Percentiles rank a stretch among this genome's conserved stretches.
Evolutionary conservation across 1,140 invertebrate species (phyloP).

Genomic region (Drosophila hydei): DNA sequence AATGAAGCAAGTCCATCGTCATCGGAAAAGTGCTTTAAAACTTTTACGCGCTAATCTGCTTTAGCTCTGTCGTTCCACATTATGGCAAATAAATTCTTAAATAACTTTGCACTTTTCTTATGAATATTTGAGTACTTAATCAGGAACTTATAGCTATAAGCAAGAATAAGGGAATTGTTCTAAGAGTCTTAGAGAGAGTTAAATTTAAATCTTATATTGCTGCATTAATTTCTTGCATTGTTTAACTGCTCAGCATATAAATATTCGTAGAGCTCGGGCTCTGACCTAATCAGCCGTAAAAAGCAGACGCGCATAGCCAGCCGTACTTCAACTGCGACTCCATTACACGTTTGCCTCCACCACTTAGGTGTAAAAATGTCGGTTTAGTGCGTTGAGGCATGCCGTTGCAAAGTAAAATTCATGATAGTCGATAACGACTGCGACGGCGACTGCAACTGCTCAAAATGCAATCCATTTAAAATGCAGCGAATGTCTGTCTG

Average conservation of each 20-base stretch:
- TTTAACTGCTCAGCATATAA: too few species aligned
- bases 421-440: slow-evolving; percentile 59
- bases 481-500: slow-evolving; percentile 28
- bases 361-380: slow-evolving; percentile 78
- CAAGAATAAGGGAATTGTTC: not conserved
- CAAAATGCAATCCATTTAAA: slow-evolving; percentile 49
- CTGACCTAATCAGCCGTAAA: slow-evolving; percentile 65
- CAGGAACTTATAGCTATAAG: too few species aligned
- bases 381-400: slow-evolving; percentile 79
- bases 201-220: too few species aligned
- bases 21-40: too few species aligned
- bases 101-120: too few species aligned
- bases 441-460: slow-evolving; percentile 1
- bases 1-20: too few species aligned
- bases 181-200: too few species aligned
- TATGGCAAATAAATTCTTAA: too few species aligned
- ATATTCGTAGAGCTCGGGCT: slow-evolving; percentile 10
- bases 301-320: slow-evolving; percentile 42
- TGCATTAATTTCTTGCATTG: too few species aligned
- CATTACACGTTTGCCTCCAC: slow-evolving; percentile 26
- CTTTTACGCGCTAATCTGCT: too few species aligned
- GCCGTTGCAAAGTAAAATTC: slow-evolving; percentile 54
- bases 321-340: slow-evolving; percentile 14
- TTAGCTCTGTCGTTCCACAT: too few species aligned
- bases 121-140: too few species aligned